phyloP scores from a whole-genome alignment of 2,113 vertebrate genomes.

The Phylloscopus trochiloides region DNA sequence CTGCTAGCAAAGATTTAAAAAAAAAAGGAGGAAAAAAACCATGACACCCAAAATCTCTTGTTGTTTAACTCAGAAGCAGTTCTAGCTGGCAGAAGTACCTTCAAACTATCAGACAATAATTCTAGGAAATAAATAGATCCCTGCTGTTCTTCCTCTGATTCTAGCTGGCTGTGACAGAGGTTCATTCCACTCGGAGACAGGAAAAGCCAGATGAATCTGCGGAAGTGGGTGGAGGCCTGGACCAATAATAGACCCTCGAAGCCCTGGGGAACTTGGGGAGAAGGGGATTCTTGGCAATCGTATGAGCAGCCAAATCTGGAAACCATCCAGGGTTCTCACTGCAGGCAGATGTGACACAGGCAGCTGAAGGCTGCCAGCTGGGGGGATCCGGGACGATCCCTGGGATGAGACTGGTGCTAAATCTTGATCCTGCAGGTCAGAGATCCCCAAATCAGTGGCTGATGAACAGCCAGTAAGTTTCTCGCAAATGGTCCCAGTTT shows the following conservation, averaged over 20 bases:
- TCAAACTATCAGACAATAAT: slow-evolving; percentile 42
- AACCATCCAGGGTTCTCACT: neutral
- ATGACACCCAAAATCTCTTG: neutral
- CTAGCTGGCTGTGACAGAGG: slow-evolving; percentile 19
- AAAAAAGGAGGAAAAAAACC: neutral
- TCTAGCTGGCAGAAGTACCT: slow-evolving; percentile 5
- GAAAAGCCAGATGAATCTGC: slow-evolving; percentile 41
- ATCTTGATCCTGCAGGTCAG: neutral
- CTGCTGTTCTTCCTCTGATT: slow-evolving; percentile 58
- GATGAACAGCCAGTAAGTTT: neutral
- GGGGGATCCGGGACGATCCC: neutral
- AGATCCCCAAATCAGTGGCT: neutral
- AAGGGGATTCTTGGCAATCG: neutral
- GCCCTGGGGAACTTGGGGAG: neutral
- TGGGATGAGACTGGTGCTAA: neutral
- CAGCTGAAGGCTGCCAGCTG: neutral
- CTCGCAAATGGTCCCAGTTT: neutral
- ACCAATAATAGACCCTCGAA: slow-evolving; percentile 37
- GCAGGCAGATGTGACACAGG: neutral
- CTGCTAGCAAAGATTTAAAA: neutral
- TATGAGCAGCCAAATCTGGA: neutral
- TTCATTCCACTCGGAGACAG: neutral
- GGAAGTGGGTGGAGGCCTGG: slow-evolving; percentile 53
- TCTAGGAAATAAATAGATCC: slow-evolving; percentile 46
- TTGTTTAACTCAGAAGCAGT: neutral